Evolutionary conservation across 2,113 vertebrate species (phyloP).

Genomic region (Otocyon megalotis): DNA sequence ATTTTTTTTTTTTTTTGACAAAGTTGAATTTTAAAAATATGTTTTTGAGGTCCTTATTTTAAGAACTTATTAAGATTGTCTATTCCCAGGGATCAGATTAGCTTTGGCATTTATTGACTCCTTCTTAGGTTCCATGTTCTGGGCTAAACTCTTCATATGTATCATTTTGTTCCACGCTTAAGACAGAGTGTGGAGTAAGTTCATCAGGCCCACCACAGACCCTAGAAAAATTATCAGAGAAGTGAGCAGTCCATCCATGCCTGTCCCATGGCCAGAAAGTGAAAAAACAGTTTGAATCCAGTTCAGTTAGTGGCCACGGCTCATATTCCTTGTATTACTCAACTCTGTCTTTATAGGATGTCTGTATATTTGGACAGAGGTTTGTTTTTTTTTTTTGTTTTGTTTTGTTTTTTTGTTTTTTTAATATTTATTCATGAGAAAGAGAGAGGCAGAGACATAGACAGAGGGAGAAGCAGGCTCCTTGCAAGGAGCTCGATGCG

Average conservation of each 20-base stretch:
- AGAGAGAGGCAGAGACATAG: no score
- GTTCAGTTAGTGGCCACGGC: fast-evolving
- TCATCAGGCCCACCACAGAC: neutral
- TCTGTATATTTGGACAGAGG: neutral
- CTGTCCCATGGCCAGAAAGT: no score
- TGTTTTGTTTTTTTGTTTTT: no score
- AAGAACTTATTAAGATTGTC: neutral
- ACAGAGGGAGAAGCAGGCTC: no score
- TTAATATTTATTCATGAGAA: no score
- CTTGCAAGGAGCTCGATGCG: no score
- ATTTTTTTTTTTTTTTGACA: no score
- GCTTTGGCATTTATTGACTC: neutral
- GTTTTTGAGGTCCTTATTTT: neutral
- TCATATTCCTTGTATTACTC: neutral
- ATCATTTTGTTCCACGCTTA: neutral
- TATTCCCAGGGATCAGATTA: neutral
- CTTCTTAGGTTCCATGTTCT: fast-evolving
- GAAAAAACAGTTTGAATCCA: neutral
- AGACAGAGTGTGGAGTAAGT: neutral
- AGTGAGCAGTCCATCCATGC: neutral
- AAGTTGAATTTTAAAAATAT: neutral
- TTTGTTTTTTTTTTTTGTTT: no score
- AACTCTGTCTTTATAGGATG: fast-evolving
- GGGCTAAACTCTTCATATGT: neutral
- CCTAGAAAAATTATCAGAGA: neutral